A percentile compares a stretch with the other conserved stretches of the same genome.
Evolutionary conservation across 2,888 invertebrate genomes (phyloP).

Genomic region (Autographa pulchrina): DNA sequence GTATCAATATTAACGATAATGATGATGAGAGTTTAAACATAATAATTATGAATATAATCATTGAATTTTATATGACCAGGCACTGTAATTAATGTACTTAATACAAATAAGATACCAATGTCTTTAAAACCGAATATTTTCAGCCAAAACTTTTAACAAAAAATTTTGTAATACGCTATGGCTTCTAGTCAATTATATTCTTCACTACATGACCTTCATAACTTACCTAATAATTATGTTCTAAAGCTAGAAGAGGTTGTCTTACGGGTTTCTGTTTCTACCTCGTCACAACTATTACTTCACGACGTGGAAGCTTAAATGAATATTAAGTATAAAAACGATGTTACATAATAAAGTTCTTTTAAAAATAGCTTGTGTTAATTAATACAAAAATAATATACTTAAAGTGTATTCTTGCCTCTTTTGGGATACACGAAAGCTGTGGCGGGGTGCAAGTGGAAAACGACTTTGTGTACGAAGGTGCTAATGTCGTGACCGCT

Average conservation of each 20-base stretch:
- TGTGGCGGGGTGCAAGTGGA: constrained; percentile 80
- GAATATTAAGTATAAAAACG: constrained; percentile 2
- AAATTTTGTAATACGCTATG: not conserved
- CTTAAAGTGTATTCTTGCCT: constrained; percentile 66
- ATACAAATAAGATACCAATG: not conserved
- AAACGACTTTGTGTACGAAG: constrained; percentile 86
- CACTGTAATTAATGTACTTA: constrained; percentile 7
- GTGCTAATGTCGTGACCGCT: constrained; percentile 82
- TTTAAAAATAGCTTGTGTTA: not conserved
- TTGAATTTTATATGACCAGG: constrained; percentile 33
- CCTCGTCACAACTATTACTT: constrained; percentile 34
- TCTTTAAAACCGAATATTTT: not conserved
- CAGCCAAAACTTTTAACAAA: not conserved
- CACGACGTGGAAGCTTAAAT: constrained; percentile 14
- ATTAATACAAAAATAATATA: not conserved
- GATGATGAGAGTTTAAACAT: constrained; percentile 71
- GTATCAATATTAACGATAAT: constrained; percentile 76
- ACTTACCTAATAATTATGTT: constrained; percentile 4
- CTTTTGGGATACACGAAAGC: constrained; percentile 86
- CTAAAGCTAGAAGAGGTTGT: constrained; percentile 1
- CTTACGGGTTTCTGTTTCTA: constrained; percentile 4
- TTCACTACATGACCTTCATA: constrained; percentile 4
- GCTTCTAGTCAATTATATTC: not conserved
- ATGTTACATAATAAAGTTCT: not conserved
- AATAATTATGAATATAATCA: constrained; percentile 33